Conservation (phyloP, 2,888 invertebrate genomes). For the Andrena haemorrhoa region DNA sequence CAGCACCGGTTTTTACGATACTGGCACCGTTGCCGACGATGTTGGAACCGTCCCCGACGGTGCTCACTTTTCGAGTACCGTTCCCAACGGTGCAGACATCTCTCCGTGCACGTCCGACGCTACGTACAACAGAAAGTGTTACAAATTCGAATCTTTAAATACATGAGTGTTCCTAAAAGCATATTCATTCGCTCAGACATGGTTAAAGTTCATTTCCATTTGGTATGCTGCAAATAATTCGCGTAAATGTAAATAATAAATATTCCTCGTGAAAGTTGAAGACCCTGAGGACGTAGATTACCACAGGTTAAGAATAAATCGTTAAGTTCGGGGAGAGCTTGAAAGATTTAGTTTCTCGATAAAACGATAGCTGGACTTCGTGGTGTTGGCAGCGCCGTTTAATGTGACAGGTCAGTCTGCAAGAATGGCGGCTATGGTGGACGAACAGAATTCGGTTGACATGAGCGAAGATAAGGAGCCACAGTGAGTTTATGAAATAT, state of each 20-base stretch:
- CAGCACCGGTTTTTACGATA: too few species aligned
- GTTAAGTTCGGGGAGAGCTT: background rate
- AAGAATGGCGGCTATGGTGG: constrained; percentile 81
- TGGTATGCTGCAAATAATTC: background rate
- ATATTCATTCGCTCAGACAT: background rate
- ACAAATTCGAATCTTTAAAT: constrained; percentile 34
- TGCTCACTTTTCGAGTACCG: too few species aligned
- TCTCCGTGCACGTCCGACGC: too few species aligned
- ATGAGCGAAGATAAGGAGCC: constrained; percentile 81
- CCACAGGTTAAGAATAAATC: too few species aligned
- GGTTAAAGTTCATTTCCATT: constrained; percentile 4
- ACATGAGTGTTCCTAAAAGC: constrained; percentile 27
- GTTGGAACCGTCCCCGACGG: too few species aligned
- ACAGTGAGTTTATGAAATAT: constrained; percentile 76
- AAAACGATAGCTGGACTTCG: background rate
- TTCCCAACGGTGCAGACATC: too few species aligned
- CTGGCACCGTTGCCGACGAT: too few species aligned
- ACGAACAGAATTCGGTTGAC: constrained; percentile 80
- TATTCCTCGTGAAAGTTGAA: background rate
- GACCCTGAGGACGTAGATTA: background rate
- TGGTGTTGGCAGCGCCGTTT: constrained; percentile 37
- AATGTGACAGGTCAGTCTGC: constrained; percentile 63
- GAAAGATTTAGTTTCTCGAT: background rate
- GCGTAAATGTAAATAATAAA: background rate
- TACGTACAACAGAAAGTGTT: background rate